Base-by-base conservation (phyloP, 2,888 invertebrate species). In the Cerceris rybyensis region DNA sequence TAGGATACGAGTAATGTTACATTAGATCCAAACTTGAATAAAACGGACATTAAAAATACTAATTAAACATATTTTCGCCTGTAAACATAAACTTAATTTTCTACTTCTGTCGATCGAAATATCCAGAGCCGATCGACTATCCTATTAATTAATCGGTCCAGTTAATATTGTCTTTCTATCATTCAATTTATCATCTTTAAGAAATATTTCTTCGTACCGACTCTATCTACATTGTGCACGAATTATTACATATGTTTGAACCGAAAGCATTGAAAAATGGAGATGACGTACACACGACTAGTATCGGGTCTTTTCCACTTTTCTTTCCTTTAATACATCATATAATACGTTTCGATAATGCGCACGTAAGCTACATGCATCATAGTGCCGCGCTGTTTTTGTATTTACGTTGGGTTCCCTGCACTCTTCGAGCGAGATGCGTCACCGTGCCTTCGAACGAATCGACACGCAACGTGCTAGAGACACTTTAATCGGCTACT, bases 401-500 rank as follows among this genome's bases (percentile, higher is more conserved):
- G 17, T 65, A 71, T 46, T 64, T 59, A 63, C 52, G 46, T 43
- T 55, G 67, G 54, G 43, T 60, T 71, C 58, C 54, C 49, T 72
- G 60, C 50, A 55, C 65, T 70, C 50, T 54, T 52, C 43, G 52
- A 60, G 16, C 17, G 57, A 58, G 50, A 55, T 59, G 64, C 60
- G 69, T 65, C 41, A 70, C 39, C 41, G 46, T 61, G 65, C 55
- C 41, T 57, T 73, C 28, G 43, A 46, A 66, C 65, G 50, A 43
- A 17, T 68, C 39, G 16, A 50, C 49, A 57, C 28, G 28, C 58
- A 54, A 70, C 61, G 58, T 11, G 57, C 63, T 60, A 60, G 70
- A 55, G 65, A 69, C 59, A 64, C 57, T 61, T 49, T 73, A 73
- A 77, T 73, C 69, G 61, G 55, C 43, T 57, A 65, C 69, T 65